Percentiles rank a stretch among this genome's conserved stretches.
Conservation (phyloP, 1,140 invertebrate genomes). For the Holotrichia oblita region DNA sequence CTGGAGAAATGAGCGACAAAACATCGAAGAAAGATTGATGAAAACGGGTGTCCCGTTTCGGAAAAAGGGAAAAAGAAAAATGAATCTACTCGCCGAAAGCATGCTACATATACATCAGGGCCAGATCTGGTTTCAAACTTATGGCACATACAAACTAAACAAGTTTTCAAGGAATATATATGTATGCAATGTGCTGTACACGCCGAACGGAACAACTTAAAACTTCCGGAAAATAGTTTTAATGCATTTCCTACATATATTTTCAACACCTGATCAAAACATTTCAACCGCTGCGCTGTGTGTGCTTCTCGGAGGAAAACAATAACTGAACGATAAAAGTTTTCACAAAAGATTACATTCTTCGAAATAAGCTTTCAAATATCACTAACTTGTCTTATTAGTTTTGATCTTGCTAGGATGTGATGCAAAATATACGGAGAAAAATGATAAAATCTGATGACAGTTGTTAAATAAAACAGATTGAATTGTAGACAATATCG, state of each 20-base stretch:
- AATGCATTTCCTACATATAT: constrained; percentile 28
- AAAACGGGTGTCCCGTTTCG: background rate
- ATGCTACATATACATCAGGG: constrained; percentile 21
- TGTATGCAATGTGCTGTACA: background rate
- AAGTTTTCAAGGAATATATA: constrained; percentile 8
- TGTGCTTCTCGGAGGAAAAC: background rate
- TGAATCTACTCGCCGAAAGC: constrained; percentile 15
- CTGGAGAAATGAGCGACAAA: constrained; percentile 5
- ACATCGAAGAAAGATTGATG: constrained; percentile 25
- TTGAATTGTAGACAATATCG: too few species aligned
- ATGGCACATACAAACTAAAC: constrained; percentile 23
- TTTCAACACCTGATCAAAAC: constrained; percentile 24
- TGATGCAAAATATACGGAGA: too few species aligned
- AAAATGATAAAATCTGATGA: too few species aligned
- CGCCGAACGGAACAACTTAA: background rate
- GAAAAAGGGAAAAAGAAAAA: constrained; percentile 22
- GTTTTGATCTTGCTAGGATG: too few species aligned
- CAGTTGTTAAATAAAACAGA: too few species aligned
- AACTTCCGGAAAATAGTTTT: constrained; percentile 9
- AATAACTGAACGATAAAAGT: constrained; percentile 3
- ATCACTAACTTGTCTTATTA: too few species aligned
- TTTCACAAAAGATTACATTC: background rate
- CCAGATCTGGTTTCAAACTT: background rate
- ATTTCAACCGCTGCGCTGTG: background rate
- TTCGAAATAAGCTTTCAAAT: too few species aligned